Base-by-base conservation (phyloP, 2,113 vertebrate genomes). In the Andinoacara biseriatus region DNA sequence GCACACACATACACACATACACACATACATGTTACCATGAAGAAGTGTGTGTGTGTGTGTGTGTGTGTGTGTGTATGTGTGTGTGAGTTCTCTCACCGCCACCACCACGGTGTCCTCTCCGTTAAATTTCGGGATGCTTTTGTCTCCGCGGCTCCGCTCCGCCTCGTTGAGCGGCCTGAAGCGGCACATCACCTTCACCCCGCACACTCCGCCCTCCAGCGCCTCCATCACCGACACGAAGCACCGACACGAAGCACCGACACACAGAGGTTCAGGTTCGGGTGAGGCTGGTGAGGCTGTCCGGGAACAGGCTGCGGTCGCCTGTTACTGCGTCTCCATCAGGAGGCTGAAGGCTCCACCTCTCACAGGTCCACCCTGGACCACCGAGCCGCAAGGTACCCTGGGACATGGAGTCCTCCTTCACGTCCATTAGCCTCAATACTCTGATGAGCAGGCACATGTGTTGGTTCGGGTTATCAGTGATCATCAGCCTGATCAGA, bases 141-240 rank as follows among this genome's bases (percentile, higher is more conserved):
- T 97, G 93, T 99, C 97, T 54, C 97, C 97, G 31, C 97, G 95
- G 26, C 91, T 92, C 46, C 96, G 96, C 94, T 99, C 97, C 9
- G 97, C 94, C 22, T 97, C 94, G 93, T 97, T 98, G 79, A 98
- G 95, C 67, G 97, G 97, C 91, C 97, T 95, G 94, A 98, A 98
- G 84, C 97, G 96, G 93, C 97, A 98, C 97, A 98, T 97, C 93
- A 98, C 97, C 94, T 97, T 97, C 90, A 98, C 97, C 89, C 97
- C 97, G 95, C 97, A 98, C 88, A 98, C 96, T 87, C 97, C 97
- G 95, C 97, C 96, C 90, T 97, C 97, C 7, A 96, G 95, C 15
- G 96, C 96, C 76, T 96, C 97, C 97, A 97, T 92, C 88, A 38
- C 77, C 60, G 60, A 67, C 9, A 18, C 5, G 1, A 26, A 29